Evolutionary conservation across 2,888 invertebrate genomes (phyloP).

Genomic region (Ormyrus labotus): DNA sequence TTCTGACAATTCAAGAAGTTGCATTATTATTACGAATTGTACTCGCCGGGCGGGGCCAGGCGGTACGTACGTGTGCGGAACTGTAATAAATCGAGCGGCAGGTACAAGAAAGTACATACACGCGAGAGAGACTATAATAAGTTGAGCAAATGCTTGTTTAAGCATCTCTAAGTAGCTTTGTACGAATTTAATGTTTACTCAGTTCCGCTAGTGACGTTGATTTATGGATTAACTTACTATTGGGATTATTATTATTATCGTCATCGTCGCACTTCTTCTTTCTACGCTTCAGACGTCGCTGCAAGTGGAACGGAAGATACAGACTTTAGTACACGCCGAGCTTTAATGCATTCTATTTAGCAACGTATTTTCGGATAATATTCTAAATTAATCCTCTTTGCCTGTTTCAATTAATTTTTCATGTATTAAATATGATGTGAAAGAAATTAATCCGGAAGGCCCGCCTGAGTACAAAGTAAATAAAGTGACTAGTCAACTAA

Average conservation of each 20-base stretch:
- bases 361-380: too few relatives aligned
- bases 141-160: conserved; percentile 43
- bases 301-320: conserved; percentile 22
- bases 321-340: too few relatives aligned
- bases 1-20: conserved; percentile 35
- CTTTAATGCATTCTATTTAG: too few relatives aligned
- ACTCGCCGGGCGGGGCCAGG: background rate
- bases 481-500: too few relatives aligned
- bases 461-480: too few relatives aligned
- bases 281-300: conserved; percentile 37
- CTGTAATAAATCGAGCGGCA: background rate
- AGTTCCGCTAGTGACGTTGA: conserved; percentile 33
- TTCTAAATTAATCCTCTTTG: too few relatives aligned
- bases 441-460: too few relatives aligned
- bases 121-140: conserved; percentile 28
- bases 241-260: conserved; percentile 47
- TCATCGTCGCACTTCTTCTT: conserved; percentile 44
- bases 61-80: background rate
- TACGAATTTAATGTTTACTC: conserved; percentile 44
- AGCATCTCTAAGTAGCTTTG: conserved; percentile 50
- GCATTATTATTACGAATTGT: conserved; percentile 48
- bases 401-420: too few relatives aligned
- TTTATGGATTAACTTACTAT: conserved; percentile 52
- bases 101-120: conserved; percentile 17
- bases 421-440: too few relatives aligned